These are phyloP conservation scores for Colostygia pectinataria DNA, from an alignment of 2,888 invertebrate genomes.

Conservation along the genomic window DNA sequence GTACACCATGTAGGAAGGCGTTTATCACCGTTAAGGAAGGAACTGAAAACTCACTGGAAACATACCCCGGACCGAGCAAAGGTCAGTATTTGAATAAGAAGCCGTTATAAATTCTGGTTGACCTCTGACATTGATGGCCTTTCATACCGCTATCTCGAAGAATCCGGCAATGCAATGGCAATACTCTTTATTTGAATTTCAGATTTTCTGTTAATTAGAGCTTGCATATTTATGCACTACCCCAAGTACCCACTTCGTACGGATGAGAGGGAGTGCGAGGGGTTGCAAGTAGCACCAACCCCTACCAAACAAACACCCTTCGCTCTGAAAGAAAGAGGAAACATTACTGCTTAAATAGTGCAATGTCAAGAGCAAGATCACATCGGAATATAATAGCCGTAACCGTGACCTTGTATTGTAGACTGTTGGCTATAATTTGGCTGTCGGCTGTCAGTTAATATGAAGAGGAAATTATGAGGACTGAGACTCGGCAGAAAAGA, in stretches of 20 bases:
- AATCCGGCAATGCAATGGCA: constrained; percentile 22
- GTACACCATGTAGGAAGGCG: constrained; percentile 37
- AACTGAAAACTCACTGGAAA: constrained; percentile 31
- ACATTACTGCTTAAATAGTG: constrained; percentile 2
- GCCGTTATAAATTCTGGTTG: constrained; percentile 30
- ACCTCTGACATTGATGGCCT: constrained; percentile 37
- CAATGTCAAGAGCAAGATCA: constrained; percentile 33
- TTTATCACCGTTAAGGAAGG: constrained; percentile 36
- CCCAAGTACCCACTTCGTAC: background rate
- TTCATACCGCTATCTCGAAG: constrained; percentile 15
- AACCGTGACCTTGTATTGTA: constrained; percentile 26
- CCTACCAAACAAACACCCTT: background rate
- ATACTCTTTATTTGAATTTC: background rate
- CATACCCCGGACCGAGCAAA: constrained; percentile 37
- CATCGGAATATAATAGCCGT: constrained; percentile 18
- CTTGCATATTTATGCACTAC: background rate
- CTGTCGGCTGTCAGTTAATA: constrained; percentile 1
- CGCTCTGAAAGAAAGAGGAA: background rate
- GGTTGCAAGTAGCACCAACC: background rate
- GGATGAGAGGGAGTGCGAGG: background rate
- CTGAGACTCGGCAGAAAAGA: too few species aligned
- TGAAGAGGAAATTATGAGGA: background rate
- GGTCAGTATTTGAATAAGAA: constrained; percentile 46
- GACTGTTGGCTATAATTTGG: constrained; percentile 7
- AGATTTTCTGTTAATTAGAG: background rate